phyloP scores from a whole-genome alignment of 2,113 vertebrate species.

The Vidua chalybeata region DNA sequence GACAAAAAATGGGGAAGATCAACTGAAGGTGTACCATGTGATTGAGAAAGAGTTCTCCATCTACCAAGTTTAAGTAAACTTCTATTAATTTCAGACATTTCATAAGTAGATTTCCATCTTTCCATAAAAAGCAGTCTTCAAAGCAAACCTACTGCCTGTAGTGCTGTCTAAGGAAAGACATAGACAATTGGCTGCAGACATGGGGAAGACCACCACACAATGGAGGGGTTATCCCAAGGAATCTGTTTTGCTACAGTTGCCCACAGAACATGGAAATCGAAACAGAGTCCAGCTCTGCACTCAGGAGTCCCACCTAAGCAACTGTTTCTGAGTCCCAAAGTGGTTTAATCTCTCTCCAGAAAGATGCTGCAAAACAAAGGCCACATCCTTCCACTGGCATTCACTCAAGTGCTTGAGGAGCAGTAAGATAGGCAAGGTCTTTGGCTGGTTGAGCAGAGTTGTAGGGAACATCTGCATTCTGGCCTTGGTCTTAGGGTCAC shows the following conservation, averaged over 20 bases:
- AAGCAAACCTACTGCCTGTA: neutral
- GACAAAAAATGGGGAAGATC: neutral
- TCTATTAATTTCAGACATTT: neutral
- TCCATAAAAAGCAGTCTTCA: neutral
- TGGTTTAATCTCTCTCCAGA: neutral
- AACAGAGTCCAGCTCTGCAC: neutral
- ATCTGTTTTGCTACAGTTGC: neutral
- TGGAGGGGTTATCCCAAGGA: neutral
- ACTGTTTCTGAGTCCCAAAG: neutral
- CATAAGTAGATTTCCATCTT: neutral
- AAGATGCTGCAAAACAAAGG: neutral
- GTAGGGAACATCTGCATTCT: neutral
- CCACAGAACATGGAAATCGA: neutral
- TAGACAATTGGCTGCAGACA: neutral
- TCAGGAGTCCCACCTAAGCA: neutral
- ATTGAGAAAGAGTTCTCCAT: neutral
- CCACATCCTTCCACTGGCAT: neutral
- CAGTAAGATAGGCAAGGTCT: neutral
- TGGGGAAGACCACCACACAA: neutral
- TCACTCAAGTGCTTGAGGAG: neutral
- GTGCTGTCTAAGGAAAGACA: neutral
- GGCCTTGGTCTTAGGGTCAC: neutral
- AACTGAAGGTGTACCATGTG: neutral
- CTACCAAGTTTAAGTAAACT: neutral
- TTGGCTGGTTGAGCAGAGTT: neutral